Percentiles rank a stretch among this genome's conserved stretches.
phyloP scores from a whole-genome alignment of 2,113 vertebrate species.

The Pangasianodon gigas region DNA sequence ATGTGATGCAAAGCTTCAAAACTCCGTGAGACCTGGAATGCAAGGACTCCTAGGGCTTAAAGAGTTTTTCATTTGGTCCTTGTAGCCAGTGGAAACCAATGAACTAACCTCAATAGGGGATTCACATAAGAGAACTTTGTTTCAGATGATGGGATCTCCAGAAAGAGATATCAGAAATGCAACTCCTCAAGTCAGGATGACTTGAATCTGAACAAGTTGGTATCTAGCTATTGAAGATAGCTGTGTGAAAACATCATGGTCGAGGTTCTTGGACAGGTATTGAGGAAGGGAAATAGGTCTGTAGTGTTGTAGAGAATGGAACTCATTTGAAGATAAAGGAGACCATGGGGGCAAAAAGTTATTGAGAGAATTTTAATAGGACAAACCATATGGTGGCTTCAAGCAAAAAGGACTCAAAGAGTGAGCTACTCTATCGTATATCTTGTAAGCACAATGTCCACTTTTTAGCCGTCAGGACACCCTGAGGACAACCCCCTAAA shows the following conservation, averaged over 20 bases:
- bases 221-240: not conserved
- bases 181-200: not conserved
- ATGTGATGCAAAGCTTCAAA: not conserved
- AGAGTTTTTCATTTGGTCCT: not conserved
- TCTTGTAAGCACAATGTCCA: not conserved
- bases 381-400: not conserved
- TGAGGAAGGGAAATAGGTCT: not conserved
- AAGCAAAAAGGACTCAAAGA: not conserved
- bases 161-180: not conserved
- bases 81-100: not conserved
- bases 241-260: not conserved
- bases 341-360: not conserved
- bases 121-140: not conserved
- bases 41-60: not conserved
- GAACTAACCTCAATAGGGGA: not conserved
- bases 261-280: not conserved
- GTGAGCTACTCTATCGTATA: not conserved
- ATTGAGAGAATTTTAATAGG: not conserved
- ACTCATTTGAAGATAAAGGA: not conserved
- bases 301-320: not conserved
- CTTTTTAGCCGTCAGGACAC: not conserved
- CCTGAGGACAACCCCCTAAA: not conserved
- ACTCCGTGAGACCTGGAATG: not conserved
- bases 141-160: not conserved
- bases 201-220: not conserved